Evolutionary conservation across 1,140 invertebrate species (phyloP).

Genomic region (Potamilus streckersoni): DNA sequence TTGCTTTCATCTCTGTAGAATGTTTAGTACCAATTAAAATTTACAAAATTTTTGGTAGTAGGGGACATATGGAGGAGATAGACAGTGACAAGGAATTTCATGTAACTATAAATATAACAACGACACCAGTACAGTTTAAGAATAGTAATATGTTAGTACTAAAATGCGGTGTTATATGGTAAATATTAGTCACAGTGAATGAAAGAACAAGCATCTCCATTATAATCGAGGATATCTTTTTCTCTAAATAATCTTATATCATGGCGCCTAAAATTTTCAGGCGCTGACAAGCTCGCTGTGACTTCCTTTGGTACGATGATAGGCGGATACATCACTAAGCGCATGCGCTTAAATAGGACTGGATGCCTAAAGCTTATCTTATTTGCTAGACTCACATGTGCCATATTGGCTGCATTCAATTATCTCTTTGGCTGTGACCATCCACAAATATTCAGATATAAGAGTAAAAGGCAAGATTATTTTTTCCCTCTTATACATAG

Average conservation of each 20-base stretch:
- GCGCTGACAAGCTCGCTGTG: conserved; percentile 2
- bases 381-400: conserved; percentile 1
- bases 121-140: too few species aligned
- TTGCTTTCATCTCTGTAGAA: too few species aligned
- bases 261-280: conserved; percentile 1
- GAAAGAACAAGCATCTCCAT: background rate
- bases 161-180: too few species aligned
- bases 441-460: conserved; percentile 5
- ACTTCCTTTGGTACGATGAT: conserved; percentile 12
- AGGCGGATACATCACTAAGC: conserved; percentile 10
- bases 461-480: background rate
- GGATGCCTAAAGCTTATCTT: conserved; percentile 4
- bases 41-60: too few species aligned
- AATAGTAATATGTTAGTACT: too few species aligned
- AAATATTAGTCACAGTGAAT: too few species aligned
- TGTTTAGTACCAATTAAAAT: too few species aligned
- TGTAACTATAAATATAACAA: too few species aligned
- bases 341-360: conserved; percentile 1
- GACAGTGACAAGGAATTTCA: too few species aligned
- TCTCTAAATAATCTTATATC: background rate
- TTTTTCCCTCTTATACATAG: background rate
- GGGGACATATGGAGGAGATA: too few species aligned
- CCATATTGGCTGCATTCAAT: background rate
- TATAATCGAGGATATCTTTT: background rate
- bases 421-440: conserved; percentile 17